Evolutionary conservation across 2,113 vertebrate species (phyloP).

Genomic region (Stomatorhinus ivindoensis): DNA sequence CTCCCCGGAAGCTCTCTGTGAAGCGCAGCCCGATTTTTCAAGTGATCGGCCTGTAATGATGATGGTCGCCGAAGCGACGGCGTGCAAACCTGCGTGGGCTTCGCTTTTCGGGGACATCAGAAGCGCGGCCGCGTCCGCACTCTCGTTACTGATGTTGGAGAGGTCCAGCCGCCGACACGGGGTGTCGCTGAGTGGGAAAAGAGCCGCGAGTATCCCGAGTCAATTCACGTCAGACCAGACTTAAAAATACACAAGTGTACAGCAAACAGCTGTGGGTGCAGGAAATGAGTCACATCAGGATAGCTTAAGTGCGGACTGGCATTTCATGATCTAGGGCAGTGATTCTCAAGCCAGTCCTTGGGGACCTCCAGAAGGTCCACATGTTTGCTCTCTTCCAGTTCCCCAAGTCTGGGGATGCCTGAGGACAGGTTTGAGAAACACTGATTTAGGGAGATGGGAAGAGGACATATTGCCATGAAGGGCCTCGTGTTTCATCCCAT

Average conservation of each 20-base stretch:
- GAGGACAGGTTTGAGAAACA: background rate
- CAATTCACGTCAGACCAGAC: background rate
- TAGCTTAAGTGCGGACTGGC: background rate
- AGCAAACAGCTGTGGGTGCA: background rate
- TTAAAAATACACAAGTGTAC: background rate
- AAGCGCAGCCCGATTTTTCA: background rate
- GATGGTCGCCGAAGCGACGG: background rate
- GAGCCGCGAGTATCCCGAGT: background rate
- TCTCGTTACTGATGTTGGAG: constrained; percentile 48
- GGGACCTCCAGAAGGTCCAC: no score
- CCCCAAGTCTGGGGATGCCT: no score
- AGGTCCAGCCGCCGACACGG: constrained; percentile 56
- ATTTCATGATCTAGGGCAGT: background rate
- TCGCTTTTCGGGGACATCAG: constrained; percentile 21
- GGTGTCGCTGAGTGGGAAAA: constrained; percentile 47
- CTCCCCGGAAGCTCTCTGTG: background rate
- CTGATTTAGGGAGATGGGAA: background rate
- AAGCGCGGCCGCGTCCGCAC: constrained; percentile 16
- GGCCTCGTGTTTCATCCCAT: background rate
- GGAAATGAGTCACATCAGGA: background rate
- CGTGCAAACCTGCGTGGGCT: constrained; percentile 29
- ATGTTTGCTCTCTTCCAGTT: no score
- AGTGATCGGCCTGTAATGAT: background rate
- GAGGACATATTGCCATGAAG: background rate
- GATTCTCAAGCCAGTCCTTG: no score